Percentiles rank a stretch among this genome's conserved stretches.
phyloP scores from a whole-genome alignment of 2,113 vertebrate species.

The Rafetus swinhoei region DNA sequence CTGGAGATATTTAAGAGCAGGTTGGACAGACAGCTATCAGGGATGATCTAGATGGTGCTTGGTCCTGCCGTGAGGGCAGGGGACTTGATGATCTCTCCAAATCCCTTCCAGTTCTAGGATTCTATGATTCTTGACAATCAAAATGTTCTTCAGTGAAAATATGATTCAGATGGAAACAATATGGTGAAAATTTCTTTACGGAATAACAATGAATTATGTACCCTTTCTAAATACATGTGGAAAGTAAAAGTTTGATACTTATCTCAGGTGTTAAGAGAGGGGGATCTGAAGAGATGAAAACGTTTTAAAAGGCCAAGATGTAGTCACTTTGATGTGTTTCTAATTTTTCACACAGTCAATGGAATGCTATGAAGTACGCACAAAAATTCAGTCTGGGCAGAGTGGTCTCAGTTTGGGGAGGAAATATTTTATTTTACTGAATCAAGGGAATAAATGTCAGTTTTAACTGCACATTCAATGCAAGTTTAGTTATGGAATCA shows the following conservation, averaged over 20 bases:
- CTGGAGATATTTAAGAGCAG: too few relatives aligned
- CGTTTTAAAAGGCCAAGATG: background rate
- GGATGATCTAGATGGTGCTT: too few relatives aligned
- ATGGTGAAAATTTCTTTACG: background rate
- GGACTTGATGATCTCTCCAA: too few relatives aligned
- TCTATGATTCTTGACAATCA: background rate
- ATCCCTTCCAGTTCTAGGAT: too few relatives aligned
- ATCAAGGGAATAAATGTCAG: background rate
- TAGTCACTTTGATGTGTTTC: background rate
- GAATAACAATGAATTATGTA: background rate
- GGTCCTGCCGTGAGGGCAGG: too few relatives aligned
- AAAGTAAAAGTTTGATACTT: background rate
- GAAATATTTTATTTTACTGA: background rate
- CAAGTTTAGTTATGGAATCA: background rate
- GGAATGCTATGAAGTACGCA: background rate
- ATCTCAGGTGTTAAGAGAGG: rapidly evolving
- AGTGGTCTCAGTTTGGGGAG: background rate
- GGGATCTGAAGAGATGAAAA: background rate
- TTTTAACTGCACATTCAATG: background rate
- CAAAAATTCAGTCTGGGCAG: rapidly evolving
- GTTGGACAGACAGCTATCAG: too few relatives aligned
- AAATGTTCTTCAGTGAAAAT: background rate
- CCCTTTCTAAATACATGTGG: rapidly evolving
- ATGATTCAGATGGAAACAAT: background rate
- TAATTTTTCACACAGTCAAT: background rate